These are phyloP conservation scores for Crioceris asparagi DNA, from an alignment of 2,888 invertebrate species.

Conservation along the genomic window DNA sequence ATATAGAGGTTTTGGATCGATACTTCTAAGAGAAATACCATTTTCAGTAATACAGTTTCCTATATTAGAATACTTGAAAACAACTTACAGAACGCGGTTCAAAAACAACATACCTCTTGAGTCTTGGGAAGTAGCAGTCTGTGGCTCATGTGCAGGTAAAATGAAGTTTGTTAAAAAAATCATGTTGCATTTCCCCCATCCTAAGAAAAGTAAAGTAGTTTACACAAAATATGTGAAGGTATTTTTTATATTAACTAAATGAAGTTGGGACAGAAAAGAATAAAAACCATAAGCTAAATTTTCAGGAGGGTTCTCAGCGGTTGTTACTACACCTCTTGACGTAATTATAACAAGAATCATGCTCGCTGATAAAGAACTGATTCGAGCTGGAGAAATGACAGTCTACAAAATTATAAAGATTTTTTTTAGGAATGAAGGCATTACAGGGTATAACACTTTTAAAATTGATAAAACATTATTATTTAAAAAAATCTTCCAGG, in stretches of 20 bases:
- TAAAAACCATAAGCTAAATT: too few relatives aligned
- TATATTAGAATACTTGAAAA: constrained; percentile 85
- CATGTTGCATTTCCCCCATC: not conserved
- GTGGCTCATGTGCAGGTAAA: constrained; percentile 75
- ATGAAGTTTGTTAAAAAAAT: not conserved
- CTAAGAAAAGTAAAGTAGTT: not conserved
- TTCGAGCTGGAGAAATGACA: constrained; percentile 37
- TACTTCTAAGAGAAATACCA: constrained; percentile 75
- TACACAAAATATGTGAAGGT: too few relatives aligned
- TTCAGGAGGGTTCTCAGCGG: constrained; percentile 70
- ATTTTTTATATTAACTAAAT: too few relatives aligned
- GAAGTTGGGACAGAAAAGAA: too few relatives aligned
- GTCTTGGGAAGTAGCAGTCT: constrained; percentile 67
- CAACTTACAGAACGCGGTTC: constrained; percentile 38
- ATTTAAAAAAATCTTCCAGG: too few relatives aligned
- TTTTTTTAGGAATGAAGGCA: constrained; percentile 58
- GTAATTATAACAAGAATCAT: constrained; percentile 96
- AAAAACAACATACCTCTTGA: constrained; percentile 41
- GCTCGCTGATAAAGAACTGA: constrained; percentile 56
- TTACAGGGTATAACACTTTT: too few relatives aligned
- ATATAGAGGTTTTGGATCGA: constrained; percentile 70
- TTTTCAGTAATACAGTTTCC: constrained; percentile 95
- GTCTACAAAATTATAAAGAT: constrained; percentile 43
- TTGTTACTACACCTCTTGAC: constrained; percentile 88
- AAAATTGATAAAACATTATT: too few relatives aligned